phyloP scores from a whole-genome alignment of 2,888 invertebrate genomes.

The Stenodema calcarata region DNA sequence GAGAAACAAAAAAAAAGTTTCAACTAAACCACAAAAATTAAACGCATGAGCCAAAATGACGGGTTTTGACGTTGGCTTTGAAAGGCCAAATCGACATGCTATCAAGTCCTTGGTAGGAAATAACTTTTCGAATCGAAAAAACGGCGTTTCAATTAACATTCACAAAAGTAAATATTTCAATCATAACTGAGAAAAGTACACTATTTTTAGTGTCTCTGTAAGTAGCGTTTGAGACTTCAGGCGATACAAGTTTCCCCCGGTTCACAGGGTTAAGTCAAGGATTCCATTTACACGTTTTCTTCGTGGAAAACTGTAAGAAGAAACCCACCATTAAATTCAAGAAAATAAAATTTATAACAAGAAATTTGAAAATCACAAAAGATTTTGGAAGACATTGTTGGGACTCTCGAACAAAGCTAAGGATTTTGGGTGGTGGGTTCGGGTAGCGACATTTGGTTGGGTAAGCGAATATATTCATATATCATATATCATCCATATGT shows the following conservation, averaged over 20 bases:
- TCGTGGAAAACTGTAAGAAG: constrained; percentile 38
- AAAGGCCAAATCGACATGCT: background rate
- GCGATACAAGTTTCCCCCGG: constrained; percentile 30
- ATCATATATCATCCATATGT: too few relatives aligned
- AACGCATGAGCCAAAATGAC: background rate
- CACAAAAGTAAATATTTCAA: background rate
- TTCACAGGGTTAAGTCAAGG: constrained; percentile 35
- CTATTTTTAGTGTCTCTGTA: constrained; percentile 6
- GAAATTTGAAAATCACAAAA: background rate
- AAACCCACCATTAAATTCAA: constrained; percentile 27
- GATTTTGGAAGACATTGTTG: background rate
- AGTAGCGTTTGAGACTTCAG: constrained; percentile 27
- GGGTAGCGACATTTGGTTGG: background rate
- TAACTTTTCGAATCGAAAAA: background rate
- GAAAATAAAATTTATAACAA: background rate
- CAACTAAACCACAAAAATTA: background rate
- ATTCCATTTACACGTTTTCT: constrained; percentile 40
- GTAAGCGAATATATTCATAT: background rate
- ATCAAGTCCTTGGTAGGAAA: background rate
- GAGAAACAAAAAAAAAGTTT: background rate
- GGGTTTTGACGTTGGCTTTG: background rate
- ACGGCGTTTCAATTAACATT: background rate
- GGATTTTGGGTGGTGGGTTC: background rate
- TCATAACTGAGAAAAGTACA: background rate
- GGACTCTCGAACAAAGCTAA: background rate